phyloP scores from a whole-genome alignment of 2,797 vertebrate genomes.

The Adelosebastes latens region DNA sequence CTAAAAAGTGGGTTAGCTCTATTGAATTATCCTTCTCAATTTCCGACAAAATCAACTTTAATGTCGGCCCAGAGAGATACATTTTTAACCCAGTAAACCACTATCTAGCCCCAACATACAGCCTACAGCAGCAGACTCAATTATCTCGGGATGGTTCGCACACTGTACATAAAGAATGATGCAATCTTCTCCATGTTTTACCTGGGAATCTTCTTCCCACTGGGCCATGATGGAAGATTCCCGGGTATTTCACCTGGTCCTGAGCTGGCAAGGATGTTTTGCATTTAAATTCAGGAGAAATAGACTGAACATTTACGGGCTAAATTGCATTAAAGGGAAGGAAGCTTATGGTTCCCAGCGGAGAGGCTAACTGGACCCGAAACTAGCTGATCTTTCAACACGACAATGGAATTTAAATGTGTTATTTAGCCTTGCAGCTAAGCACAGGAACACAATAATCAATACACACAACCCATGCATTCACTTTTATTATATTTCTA shows the following conservation, averaged over 20 bases:
- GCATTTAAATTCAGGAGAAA: not conserved
- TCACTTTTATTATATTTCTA: conserved; percentile 9
- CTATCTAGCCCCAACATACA: not conserved
- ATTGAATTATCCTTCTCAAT: not conserved
- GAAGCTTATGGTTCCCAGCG: not conserved
- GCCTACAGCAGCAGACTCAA: not conserved
- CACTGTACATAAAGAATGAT: conserved; percentile 22
- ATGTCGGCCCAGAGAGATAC: not conserved
- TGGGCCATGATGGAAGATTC: conserved; percentile 40
- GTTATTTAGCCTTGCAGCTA: not conserved
- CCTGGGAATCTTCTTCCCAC: not conserved
- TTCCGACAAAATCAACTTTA: conserved; percentile 1
- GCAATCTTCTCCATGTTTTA: conserved; percentile 24
- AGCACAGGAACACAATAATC: conserved; percentile 17
- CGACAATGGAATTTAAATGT: not conserved
- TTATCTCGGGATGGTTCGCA: not conserved
- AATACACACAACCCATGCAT: conserved; percentile 25
- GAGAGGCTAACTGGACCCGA: not conserved
- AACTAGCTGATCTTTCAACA: conserved; percentile 8
- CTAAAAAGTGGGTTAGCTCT: not conserved
- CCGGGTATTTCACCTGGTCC: conserved; percentile 14
- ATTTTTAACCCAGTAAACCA: not conserved
- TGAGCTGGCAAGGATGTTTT: not conserved
- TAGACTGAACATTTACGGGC: not conserved
- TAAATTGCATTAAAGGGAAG: not conserved